Conservation (phyloP, 2,113 vertebrate genomes). For the Chloebia gouldiae region DNA sequence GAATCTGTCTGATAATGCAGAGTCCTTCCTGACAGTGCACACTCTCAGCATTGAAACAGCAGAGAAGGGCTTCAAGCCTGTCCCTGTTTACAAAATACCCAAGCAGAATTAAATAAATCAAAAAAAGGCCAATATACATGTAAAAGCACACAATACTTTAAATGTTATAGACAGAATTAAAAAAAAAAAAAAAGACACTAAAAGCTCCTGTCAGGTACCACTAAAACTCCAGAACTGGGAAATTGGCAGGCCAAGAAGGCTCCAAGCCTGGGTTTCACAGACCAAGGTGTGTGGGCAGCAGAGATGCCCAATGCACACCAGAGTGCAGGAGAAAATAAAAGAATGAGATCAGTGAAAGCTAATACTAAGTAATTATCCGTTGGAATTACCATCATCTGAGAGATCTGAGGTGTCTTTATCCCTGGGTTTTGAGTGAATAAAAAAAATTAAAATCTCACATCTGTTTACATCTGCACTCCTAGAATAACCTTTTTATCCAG, state of each 20-base stretch:
- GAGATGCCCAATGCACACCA: not conserved
- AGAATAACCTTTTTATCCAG: not conserved
- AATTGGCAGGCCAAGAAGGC: not conserved
- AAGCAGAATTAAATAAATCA: not conserved
- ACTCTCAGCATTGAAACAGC: not conserved
- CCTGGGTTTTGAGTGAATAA: not conserved
- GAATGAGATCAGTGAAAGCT: not conserved
- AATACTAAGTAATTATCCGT: not conserved
- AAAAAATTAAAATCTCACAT: not conserved
- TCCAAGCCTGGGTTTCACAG: not conserved
- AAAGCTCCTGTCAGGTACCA: not conserved
- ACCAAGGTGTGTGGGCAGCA: not conserved
- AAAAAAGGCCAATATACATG: rapidly evolving
- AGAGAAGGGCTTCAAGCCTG: not conserved
- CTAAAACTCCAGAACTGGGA: too few species aligned
- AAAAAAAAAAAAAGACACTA: not conserved
- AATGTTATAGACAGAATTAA: rapidly evolving
- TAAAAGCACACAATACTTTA: not conserved
- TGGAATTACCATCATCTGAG: not conserved
- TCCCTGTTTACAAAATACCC: not conserved
- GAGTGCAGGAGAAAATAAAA: not conserved
- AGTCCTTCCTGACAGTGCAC: not conserved
- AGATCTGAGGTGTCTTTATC: not conserved
- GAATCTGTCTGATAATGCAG: not conserved
- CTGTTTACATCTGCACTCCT: not conserved